Percentiles rank a stretch among this genome's conserved stretches.
phyloP scores from a whole-genome alignment of 2,113 vertebrate species.

The Eulemur macaco region DNA sequence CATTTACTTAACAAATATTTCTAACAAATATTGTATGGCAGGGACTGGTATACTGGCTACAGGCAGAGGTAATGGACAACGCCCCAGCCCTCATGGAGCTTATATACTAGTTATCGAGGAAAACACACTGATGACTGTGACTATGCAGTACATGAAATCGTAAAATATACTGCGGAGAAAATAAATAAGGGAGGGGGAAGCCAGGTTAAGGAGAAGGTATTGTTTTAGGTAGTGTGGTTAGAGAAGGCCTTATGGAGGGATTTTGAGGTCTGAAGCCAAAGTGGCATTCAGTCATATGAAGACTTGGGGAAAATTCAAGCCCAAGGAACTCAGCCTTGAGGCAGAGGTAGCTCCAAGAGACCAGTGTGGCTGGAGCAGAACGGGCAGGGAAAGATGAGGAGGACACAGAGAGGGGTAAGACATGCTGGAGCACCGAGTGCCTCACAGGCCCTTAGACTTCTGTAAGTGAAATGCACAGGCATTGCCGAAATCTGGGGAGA shows the following conservation, averaged over 20 bases:
- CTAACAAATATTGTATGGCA: background rate
- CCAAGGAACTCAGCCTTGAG: background rate
- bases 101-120: background rate
- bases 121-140: background rate
- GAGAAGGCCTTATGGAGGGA: background rate
- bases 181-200: background rate
- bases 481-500: background rate
- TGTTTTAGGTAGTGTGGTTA: background rate
- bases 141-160: background rate
- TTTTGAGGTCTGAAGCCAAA: background rate
- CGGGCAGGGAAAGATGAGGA: background rate
- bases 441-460: background rate
- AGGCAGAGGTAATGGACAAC: background rate
- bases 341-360: background rate
- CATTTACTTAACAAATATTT: background rate
- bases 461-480: background rate
- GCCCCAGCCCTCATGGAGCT: background rate
- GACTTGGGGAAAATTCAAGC: background rate
- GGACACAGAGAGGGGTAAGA: rapidly evolving
- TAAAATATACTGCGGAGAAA: background rate
- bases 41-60: background rate
- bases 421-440: background rate
- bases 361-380: background rate
- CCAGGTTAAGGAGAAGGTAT: background rate
- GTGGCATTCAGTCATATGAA: background rate